Evolutionary conservation across 2,113 vertebrate species (phyloP).

Genomic region (Syngnathus scovelli): DNA sequence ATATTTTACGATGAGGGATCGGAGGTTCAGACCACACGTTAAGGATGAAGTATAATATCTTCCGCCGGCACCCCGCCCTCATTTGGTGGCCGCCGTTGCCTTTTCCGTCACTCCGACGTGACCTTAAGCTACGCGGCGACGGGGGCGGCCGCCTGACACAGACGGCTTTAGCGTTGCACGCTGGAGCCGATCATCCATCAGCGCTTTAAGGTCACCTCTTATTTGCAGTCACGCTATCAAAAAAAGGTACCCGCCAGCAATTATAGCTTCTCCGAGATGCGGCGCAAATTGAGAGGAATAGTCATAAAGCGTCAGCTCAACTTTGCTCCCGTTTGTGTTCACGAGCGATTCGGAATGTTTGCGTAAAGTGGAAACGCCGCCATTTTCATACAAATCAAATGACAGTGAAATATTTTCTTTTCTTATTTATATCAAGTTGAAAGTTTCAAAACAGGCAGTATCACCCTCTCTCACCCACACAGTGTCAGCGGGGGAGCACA

Average conservation of each 20-base stretch:
- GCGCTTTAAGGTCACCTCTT: constrained; percentile 71
- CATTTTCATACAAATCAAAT: neutral
- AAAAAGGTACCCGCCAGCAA: constrained; percentile 21
- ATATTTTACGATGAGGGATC: constrained; percentile 52
- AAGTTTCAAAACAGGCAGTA: constrained; percentile 58
- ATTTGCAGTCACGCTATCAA: constrained; percentile 67
- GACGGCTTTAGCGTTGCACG: constrained; percentile 61
- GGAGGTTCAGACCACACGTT: constrained; percentile 40
- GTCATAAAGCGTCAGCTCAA: neutral
- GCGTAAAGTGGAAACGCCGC: neutral
- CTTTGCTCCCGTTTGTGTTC: neutral
- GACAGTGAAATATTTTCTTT: neutral
- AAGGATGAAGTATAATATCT: constrained; percentile 51
- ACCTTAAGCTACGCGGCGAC: constrained; percentile 69
- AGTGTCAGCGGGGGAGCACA: constrained; percentile 59
- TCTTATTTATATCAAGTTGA: no score
- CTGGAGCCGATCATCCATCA: constrained; percentile 65
- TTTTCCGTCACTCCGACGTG: constrained; percentile 51
- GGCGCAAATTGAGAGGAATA: constrained; percentile 7
- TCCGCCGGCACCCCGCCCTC: neutral
- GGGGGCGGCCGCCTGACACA: constrained; percentile 35
- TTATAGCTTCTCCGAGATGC: neutral
- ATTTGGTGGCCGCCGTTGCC: constrained; percentile 18
- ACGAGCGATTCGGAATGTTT: neutral
- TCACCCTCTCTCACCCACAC: constrained; percentile 62